These are phyloP conservation scores for Drymodes brunneopygia DNA, from an alignment of 2,113 vertebrate species.

Conservation along the genomic window DNA sequence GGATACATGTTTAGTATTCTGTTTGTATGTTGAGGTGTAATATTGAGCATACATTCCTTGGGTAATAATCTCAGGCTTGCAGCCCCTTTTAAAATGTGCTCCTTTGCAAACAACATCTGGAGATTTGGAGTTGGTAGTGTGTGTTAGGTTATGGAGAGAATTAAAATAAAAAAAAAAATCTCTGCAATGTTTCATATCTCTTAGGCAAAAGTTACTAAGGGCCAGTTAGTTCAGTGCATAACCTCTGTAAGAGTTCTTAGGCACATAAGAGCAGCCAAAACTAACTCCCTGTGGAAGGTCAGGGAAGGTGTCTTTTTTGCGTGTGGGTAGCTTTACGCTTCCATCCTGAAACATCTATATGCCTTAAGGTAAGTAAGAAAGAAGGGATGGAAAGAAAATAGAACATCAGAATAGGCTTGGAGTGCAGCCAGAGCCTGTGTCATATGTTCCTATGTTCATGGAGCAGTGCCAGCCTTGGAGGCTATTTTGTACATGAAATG, in stretches of 20 bases:
- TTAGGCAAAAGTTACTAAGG: background rate
- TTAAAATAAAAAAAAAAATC: background rate
- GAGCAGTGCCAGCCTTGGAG: background rate
- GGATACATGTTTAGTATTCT: background rate
- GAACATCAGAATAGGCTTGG: background rate
- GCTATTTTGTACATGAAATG: background rate
- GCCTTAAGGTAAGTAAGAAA: background rate
- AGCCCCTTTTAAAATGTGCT: background rate
- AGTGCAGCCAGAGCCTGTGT: background rate
- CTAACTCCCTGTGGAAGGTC: constrained; percentile 50
- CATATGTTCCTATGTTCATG: background rate
- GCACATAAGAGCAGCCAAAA: background rate
- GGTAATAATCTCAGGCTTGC: background rate
- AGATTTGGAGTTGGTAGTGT: background rate
- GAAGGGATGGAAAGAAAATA: background rate
- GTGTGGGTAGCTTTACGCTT: background rate
- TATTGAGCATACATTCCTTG: background rate
- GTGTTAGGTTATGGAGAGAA: background rate
- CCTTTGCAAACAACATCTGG: background rate
- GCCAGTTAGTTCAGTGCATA: background rate
- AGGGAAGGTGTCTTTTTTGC: background rate
- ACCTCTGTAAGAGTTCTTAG: constrained; percentile 9
- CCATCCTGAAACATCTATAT: background rate
- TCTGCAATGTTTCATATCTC: background rate
- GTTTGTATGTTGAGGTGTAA: background rate